Base-by-base conservation (phyloP, 2,888 invertebrate species). In the Mantis religiosa region DNA sequence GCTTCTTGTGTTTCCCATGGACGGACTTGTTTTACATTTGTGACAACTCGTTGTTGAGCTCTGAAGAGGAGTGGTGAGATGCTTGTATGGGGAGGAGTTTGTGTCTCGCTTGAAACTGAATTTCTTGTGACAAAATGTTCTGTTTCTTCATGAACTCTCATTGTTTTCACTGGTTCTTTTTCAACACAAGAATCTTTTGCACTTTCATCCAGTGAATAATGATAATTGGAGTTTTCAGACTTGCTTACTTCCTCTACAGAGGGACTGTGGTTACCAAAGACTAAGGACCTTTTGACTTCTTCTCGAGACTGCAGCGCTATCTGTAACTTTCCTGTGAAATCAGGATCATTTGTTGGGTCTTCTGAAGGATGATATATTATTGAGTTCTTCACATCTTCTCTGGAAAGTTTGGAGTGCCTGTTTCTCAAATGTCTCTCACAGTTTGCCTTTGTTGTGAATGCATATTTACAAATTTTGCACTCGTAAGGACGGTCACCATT, bases 371-470 rank as follows among this genome's bases (percentile, higher is more conserved):
- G 97, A 92, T 97, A 97, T 90, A 97, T 97, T 88, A 98, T 97
- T 9, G 97, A 96, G 91, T 96, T 96, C 92, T 98, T 98, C 0
- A 98, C 97, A 91, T 98, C 98, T 91, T 98, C 97, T 88, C 98
- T 95, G 2, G 97, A 96, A 1, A 96, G 95, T 93, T 98, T 98
- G 0, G 97, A 96, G 92, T 99, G 99, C 34, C 98, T 95, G 93
- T 99, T 99, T 91, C 98, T 95, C 91, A 99, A 95, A 93, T 99
- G 99, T 9, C 99, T 95, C 93, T 99, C 99, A 93, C 99, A 99
- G 92, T 99, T 99, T 1, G 99, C 98, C 94, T 99, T 98, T 0
- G 99, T 99, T 41, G 99, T 99, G 93, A 99, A 99, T 3, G 98
- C 98, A 92, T 98, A 98, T 92, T 98, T 98, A 93, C 99, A 99